Evolutionary conservation across 92 coral and sea anemone species (phyloP).

Genomic region (Bergia sp.): DNA sequence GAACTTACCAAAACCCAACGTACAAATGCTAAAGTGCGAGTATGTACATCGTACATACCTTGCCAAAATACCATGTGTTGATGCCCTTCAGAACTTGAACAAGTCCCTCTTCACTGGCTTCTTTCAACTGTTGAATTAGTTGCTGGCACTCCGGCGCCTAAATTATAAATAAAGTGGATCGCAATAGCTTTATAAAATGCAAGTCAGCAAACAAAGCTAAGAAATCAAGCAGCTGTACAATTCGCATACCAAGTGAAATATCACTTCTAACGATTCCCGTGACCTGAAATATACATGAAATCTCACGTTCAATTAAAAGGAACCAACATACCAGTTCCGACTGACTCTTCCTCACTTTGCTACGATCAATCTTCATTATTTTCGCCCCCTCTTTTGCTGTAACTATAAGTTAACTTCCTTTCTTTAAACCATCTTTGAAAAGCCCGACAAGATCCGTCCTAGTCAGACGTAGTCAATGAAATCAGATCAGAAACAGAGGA

Average conservation of each 20-base stretch:
- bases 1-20: neutral
- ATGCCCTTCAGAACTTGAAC: slow-evolving; percentile 83
- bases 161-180: slow-evolving; percentile 36
- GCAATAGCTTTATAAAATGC: neutral
- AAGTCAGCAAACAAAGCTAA: neutral
- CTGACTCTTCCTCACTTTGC: slow-evolving; percentile 95
- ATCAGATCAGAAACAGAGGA: neutral
- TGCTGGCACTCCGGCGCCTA: slow-evolving; percentile 96
- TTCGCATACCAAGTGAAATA: slow-evolving; percentile 4
- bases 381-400: slow-evolving; percentile 8
- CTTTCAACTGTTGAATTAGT: slow-evolving; percentile 84
- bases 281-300: neutral
- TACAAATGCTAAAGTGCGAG: neutral
- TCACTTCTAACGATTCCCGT: neutral
- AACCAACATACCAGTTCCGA: slow-evolving; percentile 87
- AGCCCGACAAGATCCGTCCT: slow-evolving; percentile 3
- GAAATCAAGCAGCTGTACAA: slow-evolving; percentile 15
- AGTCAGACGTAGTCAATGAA: slow-evolving; percentile 13
- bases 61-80: slow-evolving; percentile 97
- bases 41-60: slow-evolving; percentile 60
- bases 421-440: slow-evolving; percentile 22
- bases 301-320: neutral
- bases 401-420: neutral
- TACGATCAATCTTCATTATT: slow-evolving; percentile 96
- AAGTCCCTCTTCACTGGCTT: slow-evolving; percentile 78